phyloP scores from a whole-genome alignment of 1,140 invertebrate genomes.

The Diorhabda elongata region DNA sequence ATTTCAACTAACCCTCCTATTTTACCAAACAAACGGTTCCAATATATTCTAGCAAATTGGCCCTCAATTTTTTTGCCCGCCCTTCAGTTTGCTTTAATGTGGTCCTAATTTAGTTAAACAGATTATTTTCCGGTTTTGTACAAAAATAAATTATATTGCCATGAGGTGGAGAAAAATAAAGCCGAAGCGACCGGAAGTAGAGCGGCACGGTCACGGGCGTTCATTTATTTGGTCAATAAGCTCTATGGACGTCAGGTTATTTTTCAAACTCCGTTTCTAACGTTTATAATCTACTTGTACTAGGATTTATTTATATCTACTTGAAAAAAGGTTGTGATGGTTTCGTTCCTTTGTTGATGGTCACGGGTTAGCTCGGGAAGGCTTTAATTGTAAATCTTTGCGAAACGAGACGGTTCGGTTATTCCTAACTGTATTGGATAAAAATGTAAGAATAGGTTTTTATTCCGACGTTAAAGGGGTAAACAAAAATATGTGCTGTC shows the following conservation, averaged over 20 bases:
- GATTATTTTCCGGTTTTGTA: conserved; percentile 2
- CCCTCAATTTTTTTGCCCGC: too few species aligned
- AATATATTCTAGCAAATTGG: too few species aligned
- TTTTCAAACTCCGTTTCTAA: neutral
- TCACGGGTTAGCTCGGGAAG: neutral
- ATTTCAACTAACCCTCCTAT: too few species aligned
- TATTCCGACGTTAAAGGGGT: neutral
- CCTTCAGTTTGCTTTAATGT: neutral
- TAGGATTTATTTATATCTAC: neutral
- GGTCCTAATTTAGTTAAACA: neutral
- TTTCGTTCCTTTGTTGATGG: neutral
- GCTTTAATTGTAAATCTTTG: conserved; percentile 1
- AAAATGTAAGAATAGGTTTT: neutral
- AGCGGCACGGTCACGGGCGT: neutral
- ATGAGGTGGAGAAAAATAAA: neutral
- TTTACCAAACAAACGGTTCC: too few species aligned
- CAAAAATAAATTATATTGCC: conserved; percentile 1
- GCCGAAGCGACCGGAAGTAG: neutral
- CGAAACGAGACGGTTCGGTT: neutral
- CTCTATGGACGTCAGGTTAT: neutral
- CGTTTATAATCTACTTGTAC: neutral
- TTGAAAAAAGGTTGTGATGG: conserved; percentile 2
- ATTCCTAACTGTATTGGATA: neutral
- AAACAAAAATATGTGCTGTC: neutral
- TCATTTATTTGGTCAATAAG: conserved; percentile 2